phyloP scores from a whole-genome alignment of 2,888 invertebrate genomes.

The Subacronicta megacephala region DNA sequence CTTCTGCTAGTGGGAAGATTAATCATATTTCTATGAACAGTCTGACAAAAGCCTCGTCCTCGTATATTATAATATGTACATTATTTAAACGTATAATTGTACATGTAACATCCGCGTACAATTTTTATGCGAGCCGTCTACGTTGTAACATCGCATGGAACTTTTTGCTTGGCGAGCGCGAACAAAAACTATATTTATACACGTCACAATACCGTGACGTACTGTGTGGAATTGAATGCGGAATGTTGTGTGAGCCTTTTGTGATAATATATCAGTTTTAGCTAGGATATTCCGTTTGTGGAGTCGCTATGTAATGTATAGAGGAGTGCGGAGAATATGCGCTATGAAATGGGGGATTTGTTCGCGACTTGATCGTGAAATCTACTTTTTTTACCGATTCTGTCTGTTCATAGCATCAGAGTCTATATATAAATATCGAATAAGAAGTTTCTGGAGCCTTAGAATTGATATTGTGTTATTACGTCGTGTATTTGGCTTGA shows the following conservation, averaged over 20 bases:
- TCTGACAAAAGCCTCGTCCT: neutral
- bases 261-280: slow-evolving; percentile 42
- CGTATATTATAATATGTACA: slow-evolving; percentile 21
- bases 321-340: neutral
- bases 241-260: slow-evolving; percentile 60
- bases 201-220: slow-evolving; percentile 49
- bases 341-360: neutral
- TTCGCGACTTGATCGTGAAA: neutral
- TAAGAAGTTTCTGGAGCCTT: neutral
- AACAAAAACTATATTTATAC: slow-evolving; percentile 55
- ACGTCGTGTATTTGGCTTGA: too few species aligned
- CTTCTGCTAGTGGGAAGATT: too few species aligned
- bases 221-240: slow-evolving; percentile 63
- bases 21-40: neutral
- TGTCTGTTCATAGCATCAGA: neutral
- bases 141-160: slow-evolving; percentile 51
- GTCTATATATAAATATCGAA: neutral
- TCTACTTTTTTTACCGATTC: neutral
- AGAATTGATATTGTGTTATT: too few species aligned
- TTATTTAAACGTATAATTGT: slow-evolving; percentile 29
- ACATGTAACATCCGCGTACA: slow-evolving; percentile 39
- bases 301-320: slow-evolving; percentile 1
- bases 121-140: slow-evolving; percentile 44
- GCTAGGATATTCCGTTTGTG: slow-evolving; percentile 21
- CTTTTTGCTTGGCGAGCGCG: slow-evolving; percentile 59